These are phyloP conservation scores for Antechinus stuartii DNA, from an alignment of 2,113 vertebrate species.

Conservation along the genomic window DNA sequence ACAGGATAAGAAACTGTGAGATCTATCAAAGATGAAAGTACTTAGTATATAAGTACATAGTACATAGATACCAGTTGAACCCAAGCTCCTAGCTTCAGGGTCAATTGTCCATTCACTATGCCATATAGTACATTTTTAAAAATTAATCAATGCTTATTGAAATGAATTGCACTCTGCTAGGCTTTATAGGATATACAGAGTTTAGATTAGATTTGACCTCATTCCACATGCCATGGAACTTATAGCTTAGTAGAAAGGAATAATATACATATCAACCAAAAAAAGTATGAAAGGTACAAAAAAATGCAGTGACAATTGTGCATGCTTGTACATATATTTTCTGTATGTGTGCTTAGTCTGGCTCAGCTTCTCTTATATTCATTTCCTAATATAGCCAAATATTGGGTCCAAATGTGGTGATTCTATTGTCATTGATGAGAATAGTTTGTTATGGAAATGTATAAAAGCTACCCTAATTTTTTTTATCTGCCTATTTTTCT, in stretches of 20 bases:
- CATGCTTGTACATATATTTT: background rate
- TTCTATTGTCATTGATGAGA: background rate
- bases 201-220: background rate
- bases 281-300: background rate
- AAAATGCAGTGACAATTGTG: background rate
- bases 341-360: background rate
- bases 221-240: background rate
- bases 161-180: background rate
- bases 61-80: background rate
- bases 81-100: background rate
- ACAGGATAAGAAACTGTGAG: background rate
- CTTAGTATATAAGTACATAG: background rate
- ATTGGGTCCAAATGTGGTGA: background rate
- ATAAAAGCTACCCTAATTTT: background rate
- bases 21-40: background rate
- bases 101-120: background rate
- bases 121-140: background rate
- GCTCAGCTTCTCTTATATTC: background rate
- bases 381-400: background rate
- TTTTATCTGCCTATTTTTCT: background rate
- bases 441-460: background rate
- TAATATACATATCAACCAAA: background rate
- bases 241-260: background rate
- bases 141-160: background rate
- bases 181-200: background rate